A percentile compares a stretch with the other conserved stretches of the same genome.
These are phyloP conservation scores for Basileuterus tristriatus DNA, from an alignment of 2,797 vertebrate genomes.

Conservation along the genomic window DNA sequence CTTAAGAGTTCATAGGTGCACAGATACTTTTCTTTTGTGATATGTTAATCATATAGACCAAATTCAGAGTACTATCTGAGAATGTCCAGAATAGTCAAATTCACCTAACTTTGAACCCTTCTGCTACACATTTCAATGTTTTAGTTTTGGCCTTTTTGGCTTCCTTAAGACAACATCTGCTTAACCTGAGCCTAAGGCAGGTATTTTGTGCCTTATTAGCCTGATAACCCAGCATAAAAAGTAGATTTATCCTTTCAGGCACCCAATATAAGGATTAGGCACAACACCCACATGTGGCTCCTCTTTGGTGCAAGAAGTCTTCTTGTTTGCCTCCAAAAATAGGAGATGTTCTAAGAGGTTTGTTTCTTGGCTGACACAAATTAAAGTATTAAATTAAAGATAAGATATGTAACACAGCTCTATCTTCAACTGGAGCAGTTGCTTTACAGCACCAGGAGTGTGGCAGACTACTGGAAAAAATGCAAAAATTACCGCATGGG, in stretches of 20 bases:
- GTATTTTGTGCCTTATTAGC: neutral
- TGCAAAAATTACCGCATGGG: neutral
- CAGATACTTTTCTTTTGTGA: neutral
- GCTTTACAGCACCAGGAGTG: neutral
- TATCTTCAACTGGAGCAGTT: neutral
- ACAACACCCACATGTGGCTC: neutral
- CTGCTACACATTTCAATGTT: neutral
- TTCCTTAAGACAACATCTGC: neutral
- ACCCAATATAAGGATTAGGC: neutral
- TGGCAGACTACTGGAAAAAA: neutral
- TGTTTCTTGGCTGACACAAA: neutral
- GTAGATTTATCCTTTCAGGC: neutral
- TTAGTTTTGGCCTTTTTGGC: neutral
- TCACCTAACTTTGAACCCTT: neutral
- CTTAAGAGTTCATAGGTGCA: neutral
- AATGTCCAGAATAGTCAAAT: neutral
- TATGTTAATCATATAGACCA: neutral
- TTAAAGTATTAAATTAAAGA: neutral
- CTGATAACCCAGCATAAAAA: neutral
- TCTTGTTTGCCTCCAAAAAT: neutral
- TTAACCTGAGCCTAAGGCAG: neutral
- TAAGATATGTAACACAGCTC: neutral
- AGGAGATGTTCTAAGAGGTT: neutral
- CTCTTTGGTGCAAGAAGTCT: neutral
- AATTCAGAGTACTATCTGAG: neutral